phyloP scores from a whole-genome alignment of 2,888 invertebrate species.

The Rhagonycha fulva region DNA sequence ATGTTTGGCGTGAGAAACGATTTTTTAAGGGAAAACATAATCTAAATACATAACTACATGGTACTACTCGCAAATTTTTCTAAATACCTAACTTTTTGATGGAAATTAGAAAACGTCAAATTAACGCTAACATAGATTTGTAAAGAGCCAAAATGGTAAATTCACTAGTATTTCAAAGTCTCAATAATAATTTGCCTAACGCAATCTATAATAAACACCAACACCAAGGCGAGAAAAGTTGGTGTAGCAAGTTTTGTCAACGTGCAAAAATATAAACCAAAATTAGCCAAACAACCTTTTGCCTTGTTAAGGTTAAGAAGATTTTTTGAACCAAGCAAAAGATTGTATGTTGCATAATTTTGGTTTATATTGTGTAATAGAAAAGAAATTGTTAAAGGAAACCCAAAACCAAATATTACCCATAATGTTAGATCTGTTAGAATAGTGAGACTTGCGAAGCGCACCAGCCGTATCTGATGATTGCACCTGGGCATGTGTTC shows the following conservation, averaged over 20 bases:
- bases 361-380: not conserved
- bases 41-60: not conserved
- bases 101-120: not conserved
- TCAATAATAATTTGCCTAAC: not conserved
- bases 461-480: conserved; percentile 62
- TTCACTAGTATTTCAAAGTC: not conserved
- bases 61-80: not conserved
- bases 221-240: not conserved
- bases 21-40: not conserved
- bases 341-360: not conserved
- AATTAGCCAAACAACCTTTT: not conserved
- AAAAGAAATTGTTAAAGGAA: conserved; percentile 35
- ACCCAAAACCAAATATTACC: conserved; percentile 56
- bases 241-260: not conserved
- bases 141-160: not conserved
- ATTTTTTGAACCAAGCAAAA: not conserved
- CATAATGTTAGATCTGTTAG: conserved; percentile 75
- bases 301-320: not conserved
- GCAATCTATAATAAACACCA: not conserved
- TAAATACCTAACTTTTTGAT: not conserved
- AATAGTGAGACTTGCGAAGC: conserved; percentile 77
- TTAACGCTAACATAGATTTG: not conserved
- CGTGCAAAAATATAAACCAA: not conserved
- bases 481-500: conserved; percentile 46
- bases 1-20: not conserved